Base-by-base conservation (phyloP, 2,113 vertebrate species). In the Heterochromis multidens region DNA sequence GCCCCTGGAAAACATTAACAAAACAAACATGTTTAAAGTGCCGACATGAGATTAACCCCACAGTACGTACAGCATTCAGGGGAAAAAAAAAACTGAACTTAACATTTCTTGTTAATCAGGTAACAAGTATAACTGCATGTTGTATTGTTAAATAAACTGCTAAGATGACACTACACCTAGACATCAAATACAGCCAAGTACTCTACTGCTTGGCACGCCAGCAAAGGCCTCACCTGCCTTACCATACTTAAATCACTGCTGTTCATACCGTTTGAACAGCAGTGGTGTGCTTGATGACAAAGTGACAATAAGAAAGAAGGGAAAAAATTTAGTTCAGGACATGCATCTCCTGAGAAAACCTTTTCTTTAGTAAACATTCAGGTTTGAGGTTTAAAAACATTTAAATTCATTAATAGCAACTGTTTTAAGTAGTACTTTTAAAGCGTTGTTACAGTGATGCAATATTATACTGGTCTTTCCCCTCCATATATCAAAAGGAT, bases 1-100 rank as follows among this genome's bases (percentile, higher is more conserved):
- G 1, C 99, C 99, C 99, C 99, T 99, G 84, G 43, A 85, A 86
- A 70, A 89, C 88, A 58, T 79, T 7, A 87, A 65, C 13, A 67
- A 67, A 67, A 65, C 2, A 65, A 40, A 43, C 7, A 43, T 11
- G 17, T 70, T 46, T 49, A 29, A 46, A 70, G 37, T 49, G 46
- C 65, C 46, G 57, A 77, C 60, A 62, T 62, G 13, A 57, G 8
- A 54, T 52, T 57, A 72, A 8, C 25, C 11, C 16, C 23, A 27
- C 31, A 17, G 5, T n/a, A 77, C 25, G 35, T 60, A 56, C 19
- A 72, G 21, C 46, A 56, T 14, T 16, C 27, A 74, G 14, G 62
- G 7, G 4, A 4, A 46, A 54, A 81, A 29, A 65, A 37, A 54
- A 54, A 81, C 14, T 40, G 21, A 58, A 72, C 17, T 58, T 84